Conservation (phyloP, 64 coral and sea anemone species). For the Astreopora myriophthalma region DNA sequence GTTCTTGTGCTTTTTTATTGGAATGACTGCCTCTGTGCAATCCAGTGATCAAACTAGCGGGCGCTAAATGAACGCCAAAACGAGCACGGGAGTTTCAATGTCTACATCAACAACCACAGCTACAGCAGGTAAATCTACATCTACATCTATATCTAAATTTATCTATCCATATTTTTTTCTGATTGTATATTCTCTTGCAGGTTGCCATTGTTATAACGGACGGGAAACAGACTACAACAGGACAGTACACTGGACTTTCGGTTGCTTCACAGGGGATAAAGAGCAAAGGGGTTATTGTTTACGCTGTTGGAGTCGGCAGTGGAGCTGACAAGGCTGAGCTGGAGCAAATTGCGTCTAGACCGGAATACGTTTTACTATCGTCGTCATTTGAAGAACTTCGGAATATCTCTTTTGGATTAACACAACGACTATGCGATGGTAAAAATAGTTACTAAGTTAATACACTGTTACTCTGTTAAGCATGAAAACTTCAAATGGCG, state of each 20-base stretch:
- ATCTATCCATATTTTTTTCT: no score
- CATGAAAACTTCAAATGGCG: background rate
- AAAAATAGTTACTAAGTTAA: background rate
- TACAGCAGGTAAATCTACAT: no score
- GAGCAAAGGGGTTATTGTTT: slow-evolving; percentile 21
- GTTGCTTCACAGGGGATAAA: slow-evolving; percentile 20
- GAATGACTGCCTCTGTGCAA: no score
- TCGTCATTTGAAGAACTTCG: slow-evolving; percentile 53
- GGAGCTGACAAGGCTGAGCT: background rate
- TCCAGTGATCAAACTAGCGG: no score
- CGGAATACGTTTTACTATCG: background rate
- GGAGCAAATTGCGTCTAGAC: background rate
- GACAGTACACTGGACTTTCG: background rate
- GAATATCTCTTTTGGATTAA: background rate
- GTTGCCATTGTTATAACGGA: slow-evolving; percentile 29
- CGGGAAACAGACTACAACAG: slow-evolving; percentile 18
- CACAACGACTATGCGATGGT: background rate
- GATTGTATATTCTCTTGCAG: no score
- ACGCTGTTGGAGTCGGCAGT: slow-evolving; percentile 19
- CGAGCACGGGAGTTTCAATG: no score
- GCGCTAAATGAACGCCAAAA: no score
- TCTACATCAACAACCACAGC: no score
- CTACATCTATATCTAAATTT: no score
- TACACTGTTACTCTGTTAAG: background rate
- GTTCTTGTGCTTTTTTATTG: no score